A percentile compares a stretch with the other conserved stretches of the same genome.
These are phyloP conservation scores for Leptodactylus fuscus DNA, from an alignment of 2,113 vertebrate genomes.

Conservation along the genomic window DNA sequence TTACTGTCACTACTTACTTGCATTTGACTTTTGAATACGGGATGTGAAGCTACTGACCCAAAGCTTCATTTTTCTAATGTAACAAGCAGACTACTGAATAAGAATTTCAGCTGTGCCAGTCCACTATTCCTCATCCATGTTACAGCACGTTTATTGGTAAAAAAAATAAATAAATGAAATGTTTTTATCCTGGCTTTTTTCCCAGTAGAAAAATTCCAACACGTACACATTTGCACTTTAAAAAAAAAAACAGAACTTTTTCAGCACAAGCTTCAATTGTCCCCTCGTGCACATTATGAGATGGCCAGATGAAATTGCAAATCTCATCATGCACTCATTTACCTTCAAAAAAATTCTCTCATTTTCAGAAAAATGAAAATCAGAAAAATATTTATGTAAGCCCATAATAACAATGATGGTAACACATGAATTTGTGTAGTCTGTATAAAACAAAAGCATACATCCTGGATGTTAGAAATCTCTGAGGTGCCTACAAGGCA, in stretches of 20 bases:
- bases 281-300: not conserved
- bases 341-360: not conserved
- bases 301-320: not conserved
- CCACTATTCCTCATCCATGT: not conserved
- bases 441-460: too few relatives aligned
- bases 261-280: not conserved
- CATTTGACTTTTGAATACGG: not conserved
- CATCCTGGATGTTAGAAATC: too few relatives aligned
- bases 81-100: not conserved
- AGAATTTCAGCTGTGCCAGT: not conserved
- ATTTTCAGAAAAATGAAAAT: not conserved
- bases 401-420: too few relatives aligned
- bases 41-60: not conserved
- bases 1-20: not conserved
- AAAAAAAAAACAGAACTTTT: not conserved
- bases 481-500: too few relatives aligned
- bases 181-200: not conserved
- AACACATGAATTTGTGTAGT: too few relatives aligned
- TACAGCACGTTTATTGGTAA: not conserved
- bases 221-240: not conserved
- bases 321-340: not conserved
- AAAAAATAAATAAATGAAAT: not conserved
- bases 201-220: constrained; percentile 10
- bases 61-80: not conserved
- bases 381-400: too few relatives aligned